phyloP scores from a whole-genome alignment of 2,797 vertebrate species.

The Protosalanx chinensis region DNA sequence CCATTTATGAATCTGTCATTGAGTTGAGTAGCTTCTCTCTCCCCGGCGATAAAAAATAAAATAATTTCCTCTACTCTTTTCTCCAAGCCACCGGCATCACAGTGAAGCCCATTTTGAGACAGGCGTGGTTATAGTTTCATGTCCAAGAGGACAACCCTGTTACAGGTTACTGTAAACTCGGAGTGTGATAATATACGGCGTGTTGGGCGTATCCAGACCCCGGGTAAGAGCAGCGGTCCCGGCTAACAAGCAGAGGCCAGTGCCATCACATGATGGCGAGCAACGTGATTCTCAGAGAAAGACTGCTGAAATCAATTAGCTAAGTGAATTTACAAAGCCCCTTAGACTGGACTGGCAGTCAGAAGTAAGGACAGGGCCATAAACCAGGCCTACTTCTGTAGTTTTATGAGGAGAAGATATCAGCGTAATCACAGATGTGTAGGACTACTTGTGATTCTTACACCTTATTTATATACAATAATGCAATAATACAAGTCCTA shows the following conservation, averaged over 20 bases:
- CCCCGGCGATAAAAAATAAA: slow-evolving; percentile 14
- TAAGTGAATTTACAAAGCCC: slow-evolving; percentile 71
- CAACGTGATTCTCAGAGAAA: slow-evolving; percentile 71
- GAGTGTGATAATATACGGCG: slow-evolving; percentile 30
- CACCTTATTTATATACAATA: too few relatives aligned
- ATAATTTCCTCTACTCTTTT: background rate
- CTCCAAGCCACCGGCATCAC: slow-evolving; percentile 33
- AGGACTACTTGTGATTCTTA: too few relatives aligned
- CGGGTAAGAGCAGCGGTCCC: slow-evolving; percentile 28
- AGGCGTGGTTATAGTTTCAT: slow-evolving; percentile 40
- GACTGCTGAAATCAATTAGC: slow-evolving; percentile 74
- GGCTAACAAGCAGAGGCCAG: slow-evolving; percentile 54
- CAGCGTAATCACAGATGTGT: background rate
- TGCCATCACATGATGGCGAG: slow-evolving; percentile 74
- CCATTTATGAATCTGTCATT: slow-evolving; percentile 62
- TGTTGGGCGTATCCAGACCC: slow-evolving; percentile 21
- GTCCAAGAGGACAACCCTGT: slow-evolving; percentile 13
- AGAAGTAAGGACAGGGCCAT: background rate
- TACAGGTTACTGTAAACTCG: slow-evolving; percentile 14
- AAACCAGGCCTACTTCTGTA: background rate
- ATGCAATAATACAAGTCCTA: too few relatives aligned
- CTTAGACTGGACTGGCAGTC: slow-evolving; percentile 1
- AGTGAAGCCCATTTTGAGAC: slow-evolving; percentile 42
- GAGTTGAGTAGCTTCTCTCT: background rate
- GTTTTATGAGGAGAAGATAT: background rate